Evolutionary conservation across 2,888 invertebrate species (phyloP), one percentile per base, ranked within the genome.

Genomic region (Drosophila robusta): DNA sequence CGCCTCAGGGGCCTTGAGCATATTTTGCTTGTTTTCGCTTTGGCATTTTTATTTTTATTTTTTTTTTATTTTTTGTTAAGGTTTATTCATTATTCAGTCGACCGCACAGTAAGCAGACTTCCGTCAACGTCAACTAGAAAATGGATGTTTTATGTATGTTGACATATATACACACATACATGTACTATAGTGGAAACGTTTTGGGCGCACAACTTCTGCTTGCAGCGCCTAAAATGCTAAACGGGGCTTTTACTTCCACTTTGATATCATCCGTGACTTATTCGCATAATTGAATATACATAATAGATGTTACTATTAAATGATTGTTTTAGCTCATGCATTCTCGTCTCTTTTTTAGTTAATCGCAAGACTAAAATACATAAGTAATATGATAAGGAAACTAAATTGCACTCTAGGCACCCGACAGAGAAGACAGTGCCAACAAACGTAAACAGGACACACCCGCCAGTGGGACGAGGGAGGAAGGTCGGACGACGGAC

Each of bases 71-170:
- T 49, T 38, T 34, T 39, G 38, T 45, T 24, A 14, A 60, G 18
- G 41, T 56, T 39, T 8, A 50, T 44, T 50, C 57, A 57, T 50
- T 67, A 67, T 68, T 68, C 69, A 68, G 18, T 67, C 66, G 68
- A 50, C 44, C 57, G 66, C 39, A 68, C 49, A 39, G 32, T 12
- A 14, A 45, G 57, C 49, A 38, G 49, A 36, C 29, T 49, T 42
- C 54, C 58, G 38, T 18, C n/a, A n/a, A 24, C 39, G 6, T 57
- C 32, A 29, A 45, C 42, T 32, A 57, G 14, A 14, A 47, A 26
- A 39, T 39, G 41, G 45, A 29, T 62, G 46, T 46, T 22, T 16
- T 3, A 6, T 22, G 6, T 7, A 12, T 22, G 18, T 22, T 9
- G n/a, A 38, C 14, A n/a, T n/a, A n/a, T 45, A 36, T 12, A 52